phyloP scores from a whole-genome alignment of 1,140 invertebrate genomes.

The Nixonia krombeini region DNA sequence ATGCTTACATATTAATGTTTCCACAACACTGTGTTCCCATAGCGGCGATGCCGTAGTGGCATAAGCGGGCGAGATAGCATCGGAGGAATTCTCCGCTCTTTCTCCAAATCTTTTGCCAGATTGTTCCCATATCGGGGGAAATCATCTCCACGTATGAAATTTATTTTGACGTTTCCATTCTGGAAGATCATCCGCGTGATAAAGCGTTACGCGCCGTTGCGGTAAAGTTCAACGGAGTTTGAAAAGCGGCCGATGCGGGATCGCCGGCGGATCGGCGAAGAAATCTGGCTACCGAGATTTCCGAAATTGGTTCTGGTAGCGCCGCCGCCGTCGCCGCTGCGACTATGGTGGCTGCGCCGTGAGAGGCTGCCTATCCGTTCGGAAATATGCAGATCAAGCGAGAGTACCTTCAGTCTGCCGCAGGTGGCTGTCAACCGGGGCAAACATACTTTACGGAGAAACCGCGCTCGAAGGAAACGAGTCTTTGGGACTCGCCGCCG shows the following conservation, averaged over 20 bases:
- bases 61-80: too few relatives aligned
- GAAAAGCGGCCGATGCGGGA: too few relatives aligned
- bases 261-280: slow-evolving; percentile 22
- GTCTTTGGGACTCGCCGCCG: slow-evolving; percentile 64
- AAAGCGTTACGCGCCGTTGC: slow-evolving; percentile 6
- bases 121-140: neutral
- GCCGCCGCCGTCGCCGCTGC: too few relatives aligned
- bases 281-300: slow-evolving; percentile 35
- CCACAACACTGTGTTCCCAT: too few relatives aligned
- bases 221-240: neutral
- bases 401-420: slow-evolving; percentile 45
- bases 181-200: slow-evolving; percentile 13
- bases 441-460: slow-evolving; percentile 61
- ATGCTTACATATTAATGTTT: too few relatives aligned
- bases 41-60: too few relatives aligned
- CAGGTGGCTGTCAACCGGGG: slow-evolving; percentile 66
- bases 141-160: slow-evolving; percentile 24
- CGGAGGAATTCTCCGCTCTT: too few relatives aligned
- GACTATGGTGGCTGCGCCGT: slow-evolving; percentile 47
- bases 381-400: slow-evolving; percentile 48
- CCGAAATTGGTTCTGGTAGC: slow-evolving; percentile 37
- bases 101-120: neutral
- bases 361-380: slow-evolving; percentile 34
- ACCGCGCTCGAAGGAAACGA: slow-evolving; percentile 49
- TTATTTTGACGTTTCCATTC: slow-evolving; percentile 44